Evolutionary conservation across 2,888 invertebrate genomes (phyloP).

Genomic region (Ectemnius cavifrons): DNA sequence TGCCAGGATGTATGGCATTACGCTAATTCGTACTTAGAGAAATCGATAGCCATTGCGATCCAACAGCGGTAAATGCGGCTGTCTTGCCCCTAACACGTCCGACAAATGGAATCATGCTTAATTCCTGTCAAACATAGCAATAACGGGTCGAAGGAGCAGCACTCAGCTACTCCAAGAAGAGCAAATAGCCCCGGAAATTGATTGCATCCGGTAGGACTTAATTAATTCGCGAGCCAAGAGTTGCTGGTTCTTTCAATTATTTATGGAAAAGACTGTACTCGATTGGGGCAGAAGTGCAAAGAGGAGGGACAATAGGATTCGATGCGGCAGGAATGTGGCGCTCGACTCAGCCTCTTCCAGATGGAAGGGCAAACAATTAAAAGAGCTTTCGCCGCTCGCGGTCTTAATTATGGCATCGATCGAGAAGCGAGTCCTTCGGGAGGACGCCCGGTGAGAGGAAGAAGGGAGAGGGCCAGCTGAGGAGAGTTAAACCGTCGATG

Average conservation of each 20-base stretch:
- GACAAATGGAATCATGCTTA: not conserved
- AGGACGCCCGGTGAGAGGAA: slow-evolving; percentile 29
- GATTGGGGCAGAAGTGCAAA: not conserved
- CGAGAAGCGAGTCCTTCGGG: slow-evolving; percentile 20
- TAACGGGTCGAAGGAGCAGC: not conserved
- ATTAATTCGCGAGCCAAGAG: not conserved
- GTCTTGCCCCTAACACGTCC: not conserved
- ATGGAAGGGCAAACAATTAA: slow-evolving; percentile 56
- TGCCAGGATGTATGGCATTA: not conserved
- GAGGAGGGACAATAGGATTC: not conserved
- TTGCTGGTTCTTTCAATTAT: not conserved
- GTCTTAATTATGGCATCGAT: slow-evolving; percentile 64
- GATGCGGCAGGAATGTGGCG: slow-evolving; percentile 6
- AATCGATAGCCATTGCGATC: slow-evolving; percentile 4
- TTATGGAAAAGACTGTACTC: not conserved
- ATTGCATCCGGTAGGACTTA: not conserved
- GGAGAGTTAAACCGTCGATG: slow-evolving; percentile 68
- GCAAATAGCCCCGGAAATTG: not conserved
- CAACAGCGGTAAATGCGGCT: not conserved
- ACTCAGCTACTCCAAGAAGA: not conserved
- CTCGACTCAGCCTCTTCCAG: slow-evolving; percentile 26
- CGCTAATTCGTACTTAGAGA: slow-evolving; percentile 4
- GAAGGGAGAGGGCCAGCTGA: slow-evolving; percentile 59
- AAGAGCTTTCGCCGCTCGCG: slow-evolving; percentile 57
- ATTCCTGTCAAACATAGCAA: slow-evolving; percentile 12